Evolutionary conservation across 2,113 vertebrate genomes (phyloP).

Genomic region (Malaclemys terrapin): DNA sequence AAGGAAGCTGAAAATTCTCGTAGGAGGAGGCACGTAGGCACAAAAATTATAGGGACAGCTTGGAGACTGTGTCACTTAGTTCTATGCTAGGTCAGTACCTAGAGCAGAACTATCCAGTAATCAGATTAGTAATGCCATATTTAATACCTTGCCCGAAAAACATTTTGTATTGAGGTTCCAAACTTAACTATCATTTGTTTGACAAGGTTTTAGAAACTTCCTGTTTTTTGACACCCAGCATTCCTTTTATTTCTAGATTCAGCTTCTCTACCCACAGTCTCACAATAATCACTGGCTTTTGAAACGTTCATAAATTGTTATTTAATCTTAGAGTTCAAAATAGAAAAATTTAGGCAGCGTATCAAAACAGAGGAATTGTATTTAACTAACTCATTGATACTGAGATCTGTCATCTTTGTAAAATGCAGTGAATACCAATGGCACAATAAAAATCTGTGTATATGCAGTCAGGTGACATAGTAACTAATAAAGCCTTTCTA

Average conservation of each 20-base stretch:
- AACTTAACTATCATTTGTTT: not conserved
- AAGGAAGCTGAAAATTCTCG: not conserved
- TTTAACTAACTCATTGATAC: not conserved
- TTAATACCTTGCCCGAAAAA: not conserved
- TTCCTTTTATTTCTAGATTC: not conserved
- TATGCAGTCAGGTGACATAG: too few relatives aligned
- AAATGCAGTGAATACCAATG: not conserved
- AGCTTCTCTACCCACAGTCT: too few relatives aligned
- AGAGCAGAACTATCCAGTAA: not conserved
- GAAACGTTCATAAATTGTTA: not conserved
- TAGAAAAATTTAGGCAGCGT: not conserved
- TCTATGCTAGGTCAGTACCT: not conserved
- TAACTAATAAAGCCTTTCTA: too few relatives aligned
- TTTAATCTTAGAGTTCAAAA: not conserved
- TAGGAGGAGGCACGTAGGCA: too few relatives aligned
- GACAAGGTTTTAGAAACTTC: not conserved
- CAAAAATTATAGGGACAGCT: not conserved
- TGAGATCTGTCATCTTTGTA: not conserved
- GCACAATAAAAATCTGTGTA: too few relatives aligned
- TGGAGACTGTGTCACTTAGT: not conserved
- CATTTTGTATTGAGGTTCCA: not conserved
- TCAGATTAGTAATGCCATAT: not conserved
- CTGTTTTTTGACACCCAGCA: not conserved
- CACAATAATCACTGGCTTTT: not conserved
- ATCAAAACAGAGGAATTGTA: not conserved